Evolutionary conservation across 2,797 vertebrate genomes (phyloP), one percentile per base, ranked within the genome.

Genomic region (Liparis tanakae): DNA sequence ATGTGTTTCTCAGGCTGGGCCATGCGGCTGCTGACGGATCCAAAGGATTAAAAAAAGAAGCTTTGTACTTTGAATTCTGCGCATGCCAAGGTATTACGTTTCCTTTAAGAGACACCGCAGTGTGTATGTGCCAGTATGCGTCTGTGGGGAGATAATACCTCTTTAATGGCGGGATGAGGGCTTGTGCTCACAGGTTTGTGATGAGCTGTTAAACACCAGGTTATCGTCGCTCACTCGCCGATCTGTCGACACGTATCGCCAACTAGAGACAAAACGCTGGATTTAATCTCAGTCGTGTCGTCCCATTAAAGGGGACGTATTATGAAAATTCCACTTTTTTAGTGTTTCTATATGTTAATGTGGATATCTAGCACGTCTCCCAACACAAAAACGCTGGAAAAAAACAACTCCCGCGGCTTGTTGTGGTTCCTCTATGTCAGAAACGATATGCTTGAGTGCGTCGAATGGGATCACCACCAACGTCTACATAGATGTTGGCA

Each of bases 101-200:
- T 88, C 69, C 56, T 74, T 48, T 2, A 76, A 82, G 70, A 78
- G 50, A 75, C 76, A 67, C 43, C 58, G 33, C 50, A 50, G 56
- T 67, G 12, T 64, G 53, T 82, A 37, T 48, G 33, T 76, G 74
- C 62, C 76, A 67, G 39, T n/a, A 67, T 55, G 79, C 59, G 81
- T 69, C 22, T 72, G 69, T 25, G 50, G 58, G 66, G 78, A 83
- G 70, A 70, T 75, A 41, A 50, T 83, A 87, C 69, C 71, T 81
- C 58, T 69, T 81, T 68, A 25, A 60, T 6, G 20, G 56, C 56
- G 54, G 58, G 70, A 70, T 20, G 1, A 44, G 70, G 39, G 36
- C 83, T 65, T 84, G 81, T 76, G 46, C 78, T 75, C 60, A 80
- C 81, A 84, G 64, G 72, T 84, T 79, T 72, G 51, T 36, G 60